Evolutionary conservation across 2,797 vertebrate species (phyloP), one percentile per base, ranked within the genome.

Genomic region (Dicrostonyx torquatus): DNA sequence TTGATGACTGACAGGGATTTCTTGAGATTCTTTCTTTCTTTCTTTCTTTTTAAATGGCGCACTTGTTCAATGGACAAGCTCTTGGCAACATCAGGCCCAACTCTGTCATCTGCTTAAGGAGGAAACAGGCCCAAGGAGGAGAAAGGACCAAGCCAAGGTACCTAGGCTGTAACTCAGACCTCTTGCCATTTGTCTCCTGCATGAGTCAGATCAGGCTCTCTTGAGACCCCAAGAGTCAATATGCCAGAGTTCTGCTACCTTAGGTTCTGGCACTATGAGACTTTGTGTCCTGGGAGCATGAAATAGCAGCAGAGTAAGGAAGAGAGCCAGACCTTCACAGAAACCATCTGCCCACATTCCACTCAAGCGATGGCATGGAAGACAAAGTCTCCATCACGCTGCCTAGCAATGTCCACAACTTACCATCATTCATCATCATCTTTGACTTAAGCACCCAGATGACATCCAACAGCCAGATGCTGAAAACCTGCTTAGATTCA

Each of bases 1-100:
- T 84, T 92, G 94, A 96, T 50, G 73, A 75, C 78, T 82, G 72
- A 72, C 0, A 0, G 68, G 86, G 29, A 83, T 93, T 91, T 87
- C 58, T n/a, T 10, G 0, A 50, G 64, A 84, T 48, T 66, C 78
- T 92, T 89, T 62, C 17, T 66, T 55, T 50, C 22, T 50, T 48
- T 83, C 48, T 29, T 84, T 76, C 77, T 87, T 88, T 75, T 77
- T 66, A 22, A 53, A 83, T 78, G 60, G 55, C 48, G 64, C n/a
- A n/a, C 45, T 90, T 53, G 48, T 60, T 70, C 73, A 77, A 89
- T 72, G 31, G 68, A 58, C 76, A 53, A 62, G 12, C 13, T 29
- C 50, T 43, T 75, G 66, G 31, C 60, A 50, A 77, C 9, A 1
- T 17, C 62, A 84, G 31, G 45, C 34, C 40, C 5, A 62, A 29